Base-by-base conservation (phyloP, 2,888 invertebrate species). In the Slavum lentiscoides region DNA sequence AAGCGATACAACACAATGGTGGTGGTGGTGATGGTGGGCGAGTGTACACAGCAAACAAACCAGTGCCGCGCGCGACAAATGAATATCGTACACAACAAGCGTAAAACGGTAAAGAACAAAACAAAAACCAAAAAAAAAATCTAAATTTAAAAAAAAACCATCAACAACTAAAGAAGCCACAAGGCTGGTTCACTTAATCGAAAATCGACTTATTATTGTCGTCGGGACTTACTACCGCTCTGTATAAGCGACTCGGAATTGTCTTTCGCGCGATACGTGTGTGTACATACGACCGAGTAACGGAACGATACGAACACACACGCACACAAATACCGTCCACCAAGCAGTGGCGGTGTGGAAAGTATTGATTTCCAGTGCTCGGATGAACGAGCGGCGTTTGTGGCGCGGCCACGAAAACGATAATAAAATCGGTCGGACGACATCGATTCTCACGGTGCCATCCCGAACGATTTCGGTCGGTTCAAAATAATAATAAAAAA, bases 151-250 rank as follows among this genome's bases (percentile, higher is more conserved):
- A 73, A 8, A 53, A 58, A 59, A 23, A 75, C 67, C 11, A 58
- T 37, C 59, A 67, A 55, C 53, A 30, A 70, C 30, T 37, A 80
- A 72, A 64, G 80, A 72, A 64, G 80, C 70, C 70, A 80, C 80
- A 72, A 80, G 30, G 80, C 80, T 64, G 80, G 80, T 77, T 80
- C 80, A 72, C 80, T 37, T 72, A 17, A 39, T 70, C 21, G 7
- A 43, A n/a, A 64, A 80, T 49, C 37, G 58, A 72, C 64, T 58
- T n/a, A n/a, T n/a, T n/a, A n/a, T n/a, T 23, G 37, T 11, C 1
- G 49, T 21, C 70, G 59, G 30, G 30, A 70, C 80, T 80, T 80
- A 70, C 70, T 53, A 74, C 64, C 8, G 72, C 23, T 55, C 30
- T 30, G 30, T 30, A n/a, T n/a, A 30, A 30, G 30, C 30, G 30